phyloP scores from a whole-genome alignment of 92 coral and sea anemone species.

The Isaurus tuberculatus region DNA sequence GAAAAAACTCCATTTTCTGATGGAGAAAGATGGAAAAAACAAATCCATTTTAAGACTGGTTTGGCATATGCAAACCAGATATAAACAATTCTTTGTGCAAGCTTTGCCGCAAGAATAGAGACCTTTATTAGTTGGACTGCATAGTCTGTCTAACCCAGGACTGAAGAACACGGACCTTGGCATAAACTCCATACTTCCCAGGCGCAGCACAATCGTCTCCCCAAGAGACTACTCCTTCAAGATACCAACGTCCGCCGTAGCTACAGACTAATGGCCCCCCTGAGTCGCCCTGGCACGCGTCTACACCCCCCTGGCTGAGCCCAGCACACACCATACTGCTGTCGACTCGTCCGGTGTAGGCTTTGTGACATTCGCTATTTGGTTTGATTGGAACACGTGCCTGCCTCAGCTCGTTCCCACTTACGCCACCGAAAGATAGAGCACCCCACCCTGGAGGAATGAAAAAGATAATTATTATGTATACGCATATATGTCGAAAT shows the following conservation, averaged over 20 bases:
- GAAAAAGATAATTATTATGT: too few species aligned
- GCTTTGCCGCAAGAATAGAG: too few species aligned
- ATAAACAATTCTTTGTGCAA: too few species aligned
- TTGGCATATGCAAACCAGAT: too few species aligned
- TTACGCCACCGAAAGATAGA: slow-evolving; percentile 3
- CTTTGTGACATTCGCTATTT: not conserved
- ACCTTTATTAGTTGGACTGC: not conserved
- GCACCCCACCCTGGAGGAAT: slow-evolving; percentile 19
- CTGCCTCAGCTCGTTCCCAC: slow-evolving; percentile 13
- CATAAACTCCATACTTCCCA: slow-evolving; percentile 35
- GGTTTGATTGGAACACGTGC: slow-evolving; percentile 6
- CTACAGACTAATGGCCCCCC: slow-evolving; percentile 24
- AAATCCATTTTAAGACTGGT: too few species aligned
- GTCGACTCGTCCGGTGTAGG: slow-evolving; percentile 16
- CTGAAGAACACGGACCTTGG: not conserved
- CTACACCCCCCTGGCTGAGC: not conserved
- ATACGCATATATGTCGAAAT: not conserved
- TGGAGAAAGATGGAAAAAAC: too few species aligned
- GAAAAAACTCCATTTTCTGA: too few species aligned
- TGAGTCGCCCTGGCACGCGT: slow-evolving; percentile 38
- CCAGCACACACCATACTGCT: slow-evolving; percentile 29
- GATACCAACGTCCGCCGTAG: slow-evolving; percentile 20
- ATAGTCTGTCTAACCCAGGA: slow-evolving; percentile 29
- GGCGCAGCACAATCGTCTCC: slow-evolving; percentile 26
- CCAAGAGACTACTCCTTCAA: slow-evolving; percentile 39